Base-by-base conservation (phyloP, 2,113 vertebrate species). In the Stomatorhinus ivindoensis region DNA sequence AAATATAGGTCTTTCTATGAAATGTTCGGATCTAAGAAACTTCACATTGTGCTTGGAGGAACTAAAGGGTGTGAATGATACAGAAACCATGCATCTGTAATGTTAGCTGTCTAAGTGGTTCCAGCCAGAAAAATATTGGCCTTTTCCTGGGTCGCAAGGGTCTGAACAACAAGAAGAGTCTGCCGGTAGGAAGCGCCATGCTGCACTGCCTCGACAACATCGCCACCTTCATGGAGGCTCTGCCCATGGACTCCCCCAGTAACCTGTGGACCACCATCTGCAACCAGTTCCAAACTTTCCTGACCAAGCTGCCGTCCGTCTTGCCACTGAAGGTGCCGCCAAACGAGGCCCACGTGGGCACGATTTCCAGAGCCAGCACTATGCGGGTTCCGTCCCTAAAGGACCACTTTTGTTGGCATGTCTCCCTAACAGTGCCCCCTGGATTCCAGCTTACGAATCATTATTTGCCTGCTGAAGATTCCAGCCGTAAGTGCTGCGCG, bases 231-330 rank as follows among this genome's bases (percentile, higher is more conserved):
- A 99, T 99, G 98, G 98, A 99, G 95, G 98, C 98, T 88, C 95
- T 99, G 93, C 98, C 98, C 0, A 99, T 99, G 98, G 98, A 99
- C 93, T 97, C 98, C 0, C 98, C 98, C 19, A 99, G 98, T 94
- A 99, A 98, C 94, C 97, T 99, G 90, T 99, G 98, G 98, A 97
- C 97, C 50, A 99, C 97, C 31, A 98, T 99, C 92, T 99, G 98
- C 93, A 99, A 98, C 93, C 98, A 99, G 94, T 99, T 99, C 94
- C 98, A 99, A 95, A 98, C 98, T 15, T 99, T 99, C 92, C 96
- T 99, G 89, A 96, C 98, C 89, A 99, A 98, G 92, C 95, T 99
- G 92, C 98, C 98, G 35, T 97, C 96, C 89, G 97, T 99, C 93
- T 96, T 99, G 91, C 98, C 98, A 86, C 96, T 99, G 65, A 99